phyloP scores from a whole-genome alignment of 2,113 vertebrate species.

The Leuciscus idus region DNA sequence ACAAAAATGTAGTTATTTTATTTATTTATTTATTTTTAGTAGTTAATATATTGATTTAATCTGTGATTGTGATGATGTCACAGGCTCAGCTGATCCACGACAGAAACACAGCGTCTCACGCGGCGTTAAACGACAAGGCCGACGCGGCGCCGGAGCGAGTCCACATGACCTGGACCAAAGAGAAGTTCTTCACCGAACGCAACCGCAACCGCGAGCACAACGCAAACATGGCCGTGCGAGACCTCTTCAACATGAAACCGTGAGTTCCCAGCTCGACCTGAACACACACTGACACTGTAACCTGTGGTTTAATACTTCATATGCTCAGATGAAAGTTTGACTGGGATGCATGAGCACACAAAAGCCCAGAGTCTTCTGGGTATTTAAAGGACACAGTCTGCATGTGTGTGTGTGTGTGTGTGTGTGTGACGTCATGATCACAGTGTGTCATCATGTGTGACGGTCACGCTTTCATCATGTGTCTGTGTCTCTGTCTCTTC shows the following conservation, averaged over 20 bases:
- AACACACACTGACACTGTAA: not conserved
- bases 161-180: constrained; percentile 99
- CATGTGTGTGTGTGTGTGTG: constrained; percentile 34
- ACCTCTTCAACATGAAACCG: constrained; percentile 97
- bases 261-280: constrained; percentile 72
- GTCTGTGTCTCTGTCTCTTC: constrained; percentile 49
- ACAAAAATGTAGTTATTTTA: no score
- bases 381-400: constrained; percentile 11
- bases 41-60: not conserved
- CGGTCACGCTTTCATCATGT: constrained; percentile 38
- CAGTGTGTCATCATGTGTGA: constrained; percentile 49
- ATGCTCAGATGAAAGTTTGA: no score
- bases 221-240: constrained; percentile 77
- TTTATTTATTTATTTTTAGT: no score
- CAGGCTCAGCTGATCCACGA: constrained; percentile 96
- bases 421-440: constrained; percentile 38
- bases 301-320: not conserved
- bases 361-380: not conserved
- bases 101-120: constrained; percentile 87
- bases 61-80: not conserved
- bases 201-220: constrained; percentile 80
- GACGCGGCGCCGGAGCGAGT: constrained; percentile 78
- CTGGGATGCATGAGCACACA: constrained; percentile 26
- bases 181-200: constrained; percentile 86
- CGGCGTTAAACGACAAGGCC: constrained; percentile 69